Conservation (phyloP, 1,140 invertebrate genomes). For the Heliconius hewitsoni region DNA sequence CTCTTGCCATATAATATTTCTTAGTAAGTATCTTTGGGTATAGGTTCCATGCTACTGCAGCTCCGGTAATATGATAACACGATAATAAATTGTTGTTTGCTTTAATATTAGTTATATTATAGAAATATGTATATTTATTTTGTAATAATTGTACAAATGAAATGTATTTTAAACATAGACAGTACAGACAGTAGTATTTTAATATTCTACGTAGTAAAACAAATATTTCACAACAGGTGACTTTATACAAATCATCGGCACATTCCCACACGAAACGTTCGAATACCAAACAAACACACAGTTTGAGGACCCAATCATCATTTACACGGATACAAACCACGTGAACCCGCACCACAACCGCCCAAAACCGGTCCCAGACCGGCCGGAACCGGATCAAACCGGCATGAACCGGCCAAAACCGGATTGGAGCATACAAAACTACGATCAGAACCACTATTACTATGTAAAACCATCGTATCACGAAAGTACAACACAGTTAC, state of each 20-base stretch:
- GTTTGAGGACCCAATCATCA: conserved; percentile 80
- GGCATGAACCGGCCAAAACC: conserved; percentile 59
- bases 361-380: conserved; percentile 60
- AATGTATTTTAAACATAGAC: background rate
- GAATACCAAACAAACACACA: conserved; percentile 72
- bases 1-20: too few species aligned
- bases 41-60: background rate
- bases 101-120: background rate
- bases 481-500: conserved; percentile 66
- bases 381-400: conserved; percentile 53
- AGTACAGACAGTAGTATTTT: background rate
- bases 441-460: conserved; percentile 69
- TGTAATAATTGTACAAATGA: background rate
- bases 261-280: conserved; percentile 81
- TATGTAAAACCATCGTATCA: conserved; percentile 80
- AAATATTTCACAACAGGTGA: conserved; percentile 73
- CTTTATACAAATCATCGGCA: conserved; percentile 82
- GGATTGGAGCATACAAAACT: conserved; percentile 58
- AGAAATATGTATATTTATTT: background rate
- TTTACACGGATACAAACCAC: conserved; percentile 72
- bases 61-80: background rate
- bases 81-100: background rate
- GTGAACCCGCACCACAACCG: conserved; percentile 66
- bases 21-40: too few species aligned
- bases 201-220: conserved; percentile 17